These are phyloP conservation scores for Leucoraja ocellata DNA, from an alignment of 2,797 vertebrate genomes.

Conservation along the genomic window DNA sequence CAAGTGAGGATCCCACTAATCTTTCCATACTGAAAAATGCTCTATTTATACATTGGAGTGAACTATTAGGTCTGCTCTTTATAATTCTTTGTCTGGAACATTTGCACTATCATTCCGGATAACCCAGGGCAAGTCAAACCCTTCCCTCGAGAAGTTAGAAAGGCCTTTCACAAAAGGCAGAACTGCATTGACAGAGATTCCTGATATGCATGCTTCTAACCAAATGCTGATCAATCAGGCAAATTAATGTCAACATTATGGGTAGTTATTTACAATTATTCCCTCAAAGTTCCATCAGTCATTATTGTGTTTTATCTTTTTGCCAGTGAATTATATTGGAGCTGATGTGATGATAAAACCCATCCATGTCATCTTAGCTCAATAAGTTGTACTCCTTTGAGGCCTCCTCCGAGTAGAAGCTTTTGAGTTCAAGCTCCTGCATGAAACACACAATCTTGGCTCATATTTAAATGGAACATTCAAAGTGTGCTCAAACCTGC, in stretches of 20 bases:
- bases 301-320: not conserved
- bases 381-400: not conserved
- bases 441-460: not conserved
- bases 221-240: not conserved
- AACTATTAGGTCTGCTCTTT: not conserved
- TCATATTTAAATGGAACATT: not conserved
- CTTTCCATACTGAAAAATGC: not conserved
- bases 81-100: not conserved
- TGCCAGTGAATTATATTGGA: not conserved
- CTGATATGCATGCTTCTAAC: not conserved
- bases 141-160: not conserved
- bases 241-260: not conserved
- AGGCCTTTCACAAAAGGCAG: not conserved
- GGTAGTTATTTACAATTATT: not conserved
- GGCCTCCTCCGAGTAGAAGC: not conserved
- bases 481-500: not conserved
- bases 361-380: not conserved
- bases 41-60: not conserved
- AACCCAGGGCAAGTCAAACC: not conserved
- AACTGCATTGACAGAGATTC: not conserved
- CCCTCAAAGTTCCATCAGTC: not conserved
- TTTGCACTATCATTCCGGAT: not conserved
- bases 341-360: not conserved
- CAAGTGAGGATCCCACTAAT: constrained; percentile 1
- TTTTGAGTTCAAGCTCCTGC: not conserved